These are phyloP conservation scores for Drosophila nikananu DNA, from an alignment of 1,140 invertebrate species.

Conservation along the genomic window DNA sequence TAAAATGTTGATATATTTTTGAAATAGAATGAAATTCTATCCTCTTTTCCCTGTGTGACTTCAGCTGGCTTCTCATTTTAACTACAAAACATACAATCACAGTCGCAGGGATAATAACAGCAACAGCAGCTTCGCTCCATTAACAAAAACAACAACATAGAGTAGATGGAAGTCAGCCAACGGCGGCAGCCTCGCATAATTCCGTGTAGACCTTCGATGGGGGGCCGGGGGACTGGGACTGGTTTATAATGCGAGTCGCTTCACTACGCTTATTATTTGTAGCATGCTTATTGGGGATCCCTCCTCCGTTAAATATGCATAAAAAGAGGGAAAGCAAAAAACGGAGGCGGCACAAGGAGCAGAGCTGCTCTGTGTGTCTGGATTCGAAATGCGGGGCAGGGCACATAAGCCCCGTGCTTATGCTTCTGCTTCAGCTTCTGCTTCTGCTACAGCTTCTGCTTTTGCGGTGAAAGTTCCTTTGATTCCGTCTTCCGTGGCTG, in stretches of 20 bases:
- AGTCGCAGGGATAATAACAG: slow-evolving; percentile 61
- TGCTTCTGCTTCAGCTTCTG: not conserved
- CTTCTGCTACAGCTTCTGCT: not conserved
- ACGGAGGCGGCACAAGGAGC: slow-evolving; percentile 5
- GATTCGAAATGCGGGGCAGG: not conserved
- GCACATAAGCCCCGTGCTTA: slow-evolving; percentile 32
- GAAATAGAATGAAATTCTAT: too few species aligned
- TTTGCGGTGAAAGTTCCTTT: slow-evolving; percentile 17
- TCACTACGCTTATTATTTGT: slow-evolving; percentile 73
- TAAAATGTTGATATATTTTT: too few species aligned
- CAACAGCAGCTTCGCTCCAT: slow-evolving; percentile 57
- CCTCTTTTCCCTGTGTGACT: not conserved
- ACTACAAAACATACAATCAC: slow-evolving; percentile 61
- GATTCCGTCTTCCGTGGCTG: slow-evolving; percentile 47
- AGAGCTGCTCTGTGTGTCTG: slow-evolving; percentile 4
- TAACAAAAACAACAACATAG: slow-evolving; percentile 65
- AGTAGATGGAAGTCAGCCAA: slow-evolving; percentile 17
- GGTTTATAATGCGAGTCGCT: slow-evolving; percentile 62
- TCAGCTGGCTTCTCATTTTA: slow-evolving; percentile 53
- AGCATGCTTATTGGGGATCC: slow-evolving; percentile 62
- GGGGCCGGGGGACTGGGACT: slow-evolving; percentile 6
- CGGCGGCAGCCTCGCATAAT: slow-evolving; percentile 54
- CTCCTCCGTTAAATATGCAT: slow-evolving; percentile 65
- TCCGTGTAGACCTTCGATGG: slow-evolving; percentile 48
- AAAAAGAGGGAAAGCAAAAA: slow-evolving; percentile 52